A percentile compares a stretch with the other conserved stretches of the same genome.
Conservation (phyloP, 1,140 invertebrate genomes). For the Belonocnema kinseyi region DNA sequence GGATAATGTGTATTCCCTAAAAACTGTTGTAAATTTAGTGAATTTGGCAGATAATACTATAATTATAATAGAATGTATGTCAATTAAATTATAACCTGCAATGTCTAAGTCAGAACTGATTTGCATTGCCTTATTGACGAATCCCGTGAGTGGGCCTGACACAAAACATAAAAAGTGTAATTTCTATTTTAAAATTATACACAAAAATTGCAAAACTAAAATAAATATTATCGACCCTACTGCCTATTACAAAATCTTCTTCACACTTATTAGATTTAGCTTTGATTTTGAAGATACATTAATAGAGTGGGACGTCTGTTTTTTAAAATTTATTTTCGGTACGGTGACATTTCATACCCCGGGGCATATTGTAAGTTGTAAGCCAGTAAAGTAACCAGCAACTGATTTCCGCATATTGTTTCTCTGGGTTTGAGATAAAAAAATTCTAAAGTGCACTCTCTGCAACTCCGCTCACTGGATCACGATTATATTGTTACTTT, state of each 20-base stretch:
- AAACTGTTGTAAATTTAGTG: too few species aligned
- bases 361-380: constrained; percentile 46
- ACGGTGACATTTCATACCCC: constrained; percentile 56
- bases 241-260: too few species aligned
- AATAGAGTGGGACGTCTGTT: too few species aligned
- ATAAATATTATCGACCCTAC: too few species aligned
- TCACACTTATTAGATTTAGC: too few species aligned
- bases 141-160: too few species aligned
- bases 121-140: background rate
- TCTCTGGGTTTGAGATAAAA: constrained; percentile 37
- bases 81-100: too few species aligned
- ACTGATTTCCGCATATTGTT: constrained; percentile 62
- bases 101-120: background rate
- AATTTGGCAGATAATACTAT: too few species aligned
- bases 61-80: too few species aligned
- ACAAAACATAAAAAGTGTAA: background rate
- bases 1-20: too few species aligned
- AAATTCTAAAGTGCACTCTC: constrained; percentile 46
- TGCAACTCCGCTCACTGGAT: constrained; percentile 47
- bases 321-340: background rate
- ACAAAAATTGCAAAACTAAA: background rate
- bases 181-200: background rate
- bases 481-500: constrained; percentile 64
- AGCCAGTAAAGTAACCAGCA: constrained; percentile 21
- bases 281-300: too few species aligned